A percentile compares a stretch with the other conserved stretches of the same genome.
These are phyloP conservation scores for Scaptomyza hsui DNA, from an alignment of 1,140 invertebrate species.

Conservation along the genomic window DNA sequence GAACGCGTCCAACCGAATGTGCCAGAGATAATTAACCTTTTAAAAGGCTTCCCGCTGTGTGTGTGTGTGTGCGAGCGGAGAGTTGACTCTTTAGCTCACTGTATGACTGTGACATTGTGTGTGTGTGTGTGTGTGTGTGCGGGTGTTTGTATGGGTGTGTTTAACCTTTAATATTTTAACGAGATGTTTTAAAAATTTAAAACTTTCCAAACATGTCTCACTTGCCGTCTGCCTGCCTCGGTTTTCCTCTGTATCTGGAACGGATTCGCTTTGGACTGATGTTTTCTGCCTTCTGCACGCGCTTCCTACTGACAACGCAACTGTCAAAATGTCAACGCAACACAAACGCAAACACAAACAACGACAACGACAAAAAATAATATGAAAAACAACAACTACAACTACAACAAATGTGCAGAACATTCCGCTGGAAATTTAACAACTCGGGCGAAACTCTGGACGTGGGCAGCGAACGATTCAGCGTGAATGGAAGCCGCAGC, in stretches of 20 bases:
- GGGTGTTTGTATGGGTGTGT: constrained; percentile 26
- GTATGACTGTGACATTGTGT: neutral
- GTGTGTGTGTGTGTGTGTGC: constrained; percentile 13
- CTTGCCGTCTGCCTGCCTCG: constrained; percentile 41
- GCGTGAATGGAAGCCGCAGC: constrained; percentile 88
- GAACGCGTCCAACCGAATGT: constrained; percentile 68
- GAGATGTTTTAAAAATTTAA: constrained; percentile 79
- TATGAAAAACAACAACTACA: constrained; percentile 3
- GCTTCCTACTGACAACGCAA: constrained; percentile 47
- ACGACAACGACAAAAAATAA: constrained; percentile 9
- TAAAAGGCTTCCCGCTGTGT: constrained; percentile 44
- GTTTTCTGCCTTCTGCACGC: constrained; percentile 51
- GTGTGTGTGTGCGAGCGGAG: neutral
- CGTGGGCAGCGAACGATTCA: constrained; percentile 89
- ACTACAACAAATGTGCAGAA: constrained; percentile 78
- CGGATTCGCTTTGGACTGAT: constrained; percentile 25
- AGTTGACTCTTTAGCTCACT: constrained; percentile 15
- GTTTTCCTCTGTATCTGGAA: neutral
- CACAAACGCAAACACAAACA: constrained; percentile 46
- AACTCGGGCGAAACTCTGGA: constrained; percentile 93
- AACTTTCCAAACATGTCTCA: constrained; percentile 73
- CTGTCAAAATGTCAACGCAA: constrained; percentile 79
- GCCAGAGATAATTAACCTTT: constrained; percentile 81
- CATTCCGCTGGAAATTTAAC: constrained; percentile 96
- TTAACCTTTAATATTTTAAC: constrained; percentile 82